Conservation (phyloP, 2,113 vertebrate genomes). For the Chionomys nivalis region DNA sequence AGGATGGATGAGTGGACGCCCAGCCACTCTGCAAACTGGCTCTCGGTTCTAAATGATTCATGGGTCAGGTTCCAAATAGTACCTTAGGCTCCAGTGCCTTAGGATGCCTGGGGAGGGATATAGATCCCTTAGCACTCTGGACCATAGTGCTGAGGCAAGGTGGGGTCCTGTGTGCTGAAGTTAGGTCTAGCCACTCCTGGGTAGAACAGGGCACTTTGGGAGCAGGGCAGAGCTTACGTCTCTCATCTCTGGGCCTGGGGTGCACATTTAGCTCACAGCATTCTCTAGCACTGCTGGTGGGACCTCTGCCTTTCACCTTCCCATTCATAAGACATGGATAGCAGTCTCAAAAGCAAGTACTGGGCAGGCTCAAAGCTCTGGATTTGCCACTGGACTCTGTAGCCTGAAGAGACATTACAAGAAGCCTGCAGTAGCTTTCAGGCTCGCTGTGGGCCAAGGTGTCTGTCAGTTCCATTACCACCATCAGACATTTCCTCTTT, state of each 20-base stretch:
- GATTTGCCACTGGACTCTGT: neutral
- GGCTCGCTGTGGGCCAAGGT: neutral
- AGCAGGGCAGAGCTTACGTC: neutral
- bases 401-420: neutral
- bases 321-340: neutral
- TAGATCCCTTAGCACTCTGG: neutral
- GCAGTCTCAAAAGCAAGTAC: neutral
- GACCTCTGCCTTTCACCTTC: neutral
- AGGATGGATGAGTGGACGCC: constrained; percentile 42
- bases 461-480: neutral
- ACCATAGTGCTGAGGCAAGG: neutral
- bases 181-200: neutral
- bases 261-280: neutral
- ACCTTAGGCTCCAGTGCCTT: neutral
- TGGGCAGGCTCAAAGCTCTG: neutral
- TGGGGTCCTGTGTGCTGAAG: neutral
- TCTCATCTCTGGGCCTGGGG: neutral
- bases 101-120: neutral
- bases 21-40: constrained; percentile 34
- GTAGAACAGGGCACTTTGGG: neutral
- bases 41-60: constrained; percentile 67
- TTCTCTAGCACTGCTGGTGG: neutral
- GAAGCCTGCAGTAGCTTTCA: neutral
- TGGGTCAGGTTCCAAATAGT: constrained; percentile 55
- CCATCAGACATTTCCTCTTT: neutral